phyloP scores from a whole-genome alignment of 2,113 vertebrate species.

The Epinephelus fuscoguttatus region DNA sequence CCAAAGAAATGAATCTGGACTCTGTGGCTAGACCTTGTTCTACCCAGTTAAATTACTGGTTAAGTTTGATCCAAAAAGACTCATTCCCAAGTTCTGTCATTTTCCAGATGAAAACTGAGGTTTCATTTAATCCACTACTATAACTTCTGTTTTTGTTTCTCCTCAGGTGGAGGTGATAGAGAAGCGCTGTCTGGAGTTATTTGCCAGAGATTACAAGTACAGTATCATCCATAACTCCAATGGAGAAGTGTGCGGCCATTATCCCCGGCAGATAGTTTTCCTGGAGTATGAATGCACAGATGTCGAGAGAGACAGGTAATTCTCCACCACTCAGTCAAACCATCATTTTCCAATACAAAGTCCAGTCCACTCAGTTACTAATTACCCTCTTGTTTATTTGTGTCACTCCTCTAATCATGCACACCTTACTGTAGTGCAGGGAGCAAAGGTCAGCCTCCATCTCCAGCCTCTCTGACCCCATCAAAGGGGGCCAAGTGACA shows the following conservation, averaged over 20 bases:
- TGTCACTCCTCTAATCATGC: constrained; percentile 22
- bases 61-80: neutral
- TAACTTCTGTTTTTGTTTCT: constrained; percentile 9
- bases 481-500: constrained; percentile 8
- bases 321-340: neutral
- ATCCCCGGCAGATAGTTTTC: constrained; percentile 95
- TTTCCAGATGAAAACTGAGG: neutral
- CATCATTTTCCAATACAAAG: constrained; percentile 29
- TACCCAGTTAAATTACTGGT: neutral
- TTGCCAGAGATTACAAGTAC: constrained; percentile 95
- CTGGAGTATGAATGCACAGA: constrained; percentile 92
- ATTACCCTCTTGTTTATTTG: constrained; percentile 58
- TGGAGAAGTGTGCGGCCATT: constrained; percentile 96
- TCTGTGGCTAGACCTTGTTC: neutral
- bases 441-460: constrained; percentile 48
- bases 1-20: neutral
- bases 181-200: constrained; percentile 93
- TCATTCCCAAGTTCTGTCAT: neutral
- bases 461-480: constrained; percentile 2
- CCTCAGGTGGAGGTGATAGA: constrained; percentile 92
- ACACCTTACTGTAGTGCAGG: constrained; percentile 8
- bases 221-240: constrained; percentile 93
- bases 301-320: constrained; percentile 89
- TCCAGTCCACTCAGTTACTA: constrained; percentile 52
- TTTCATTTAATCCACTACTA: neutral